phyloP scores from a whole-genome alignment of 2,797 vertebrate genomes.

The Sebastes steindachneri region DNA sequence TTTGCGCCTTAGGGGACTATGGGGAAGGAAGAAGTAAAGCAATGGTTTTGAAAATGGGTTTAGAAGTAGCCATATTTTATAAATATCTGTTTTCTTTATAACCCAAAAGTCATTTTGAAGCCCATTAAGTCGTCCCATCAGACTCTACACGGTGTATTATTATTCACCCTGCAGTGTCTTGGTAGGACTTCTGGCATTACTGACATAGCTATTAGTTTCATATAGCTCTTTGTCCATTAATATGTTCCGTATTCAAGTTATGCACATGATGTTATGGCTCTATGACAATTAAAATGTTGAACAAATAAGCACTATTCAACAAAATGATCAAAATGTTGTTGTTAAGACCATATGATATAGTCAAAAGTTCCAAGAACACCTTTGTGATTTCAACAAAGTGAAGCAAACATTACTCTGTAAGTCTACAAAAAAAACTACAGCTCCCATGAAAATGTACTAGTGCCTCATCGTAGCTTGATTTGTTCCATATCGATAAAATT shows the following conservation, averaged over 20 bases:
- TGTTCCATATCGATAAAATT: no score
- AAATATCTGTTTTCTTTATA: constrained; percentile 11
- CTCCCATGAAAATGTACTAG: not conserved
- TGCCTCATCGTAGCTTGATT: not conserved
- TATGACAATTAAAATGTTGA: not conserved
- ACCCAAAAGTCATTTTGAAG: constrained; percentile 27
- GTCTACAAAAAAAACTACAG: not conserved
- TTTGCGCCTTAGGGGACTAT: constrained; percentile 41
- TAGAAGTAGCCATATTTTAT: constrained; percentile 6
- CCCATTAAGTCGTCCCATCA: constrained; percentile 15
- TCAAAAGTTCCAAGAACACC: not conserved
- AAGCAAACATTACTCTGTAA: not conserved
- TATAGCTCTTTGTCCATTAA: not conserved
- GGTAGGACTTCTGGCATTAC: not conserved
- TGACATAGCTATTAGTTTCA: not conserved
- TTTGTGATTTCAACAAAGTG: not conserved
- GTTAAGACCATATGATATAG: not conserved
- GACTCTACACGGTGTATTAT: not conserved
- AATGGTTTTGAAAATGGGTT: constrained; percentile 3
- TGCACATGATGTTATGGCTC: not conserved
- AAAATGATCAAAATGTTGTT: not conserved
- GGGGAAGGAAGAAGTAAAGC: not conserved
- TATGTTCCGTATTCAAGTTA: not conserved
- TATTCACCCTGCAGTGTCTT: constrained; percentile 6
- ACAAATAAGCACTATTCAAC: not conserved